Evolutionary conservation across 2,888 invertebrate genomes (phyloP).

Genomic region (Ischnura elegans): DNA sequence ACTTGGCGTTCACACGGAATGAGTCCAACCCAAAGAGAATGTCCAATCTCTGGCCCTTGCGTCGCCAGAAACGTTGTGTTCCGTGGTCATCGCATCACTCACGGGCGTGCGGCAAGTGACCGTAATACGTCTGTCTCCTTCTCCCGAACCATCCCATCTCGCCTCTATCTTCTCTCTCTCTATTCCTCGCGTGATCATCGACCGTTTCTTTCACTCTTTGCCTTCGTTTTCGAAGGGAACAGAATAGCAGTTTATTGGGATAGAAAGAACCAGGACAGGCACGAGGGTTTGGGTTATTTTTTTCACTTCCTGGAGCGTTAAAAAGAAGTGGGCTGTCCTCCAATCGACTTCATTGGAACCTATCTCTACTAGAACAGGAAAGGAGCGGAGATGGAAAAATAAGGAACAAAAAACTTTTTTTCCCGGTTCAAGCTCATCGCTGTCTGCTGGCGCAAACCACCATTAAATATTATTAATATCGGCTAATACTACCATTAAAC

Average conservation of each 20-base stretch:
- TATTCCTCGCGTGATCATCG: background rate
- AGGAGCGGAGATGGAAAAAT: background rate
- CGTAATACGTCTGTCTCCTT: background rate
- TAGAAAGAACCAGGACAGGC: background rate
- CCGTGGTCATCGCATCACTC: background rate
- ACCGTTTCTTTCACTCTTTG: background rate
- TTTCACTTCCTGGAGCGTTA: background rate
- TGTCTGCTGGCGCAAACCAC: too few relatives aligned
- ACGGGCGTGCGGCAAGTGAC: constrained; percentile 11
- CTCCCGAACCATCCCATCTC: too few relatives aligned
- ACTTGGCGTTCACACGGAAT: background rate
- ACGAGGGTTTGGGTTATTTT: background rate
- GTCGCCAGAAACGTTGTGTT: background rate
- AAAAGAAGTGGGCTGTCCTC: background rate
- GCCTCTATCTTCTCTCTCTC: background rate
- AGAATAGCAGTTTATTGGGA: background rate
- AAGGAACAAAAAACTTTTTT: background rate
- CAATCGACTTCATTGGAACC: background rate
- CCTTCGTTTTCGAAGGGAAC: background rate
- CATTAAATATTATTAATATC: too few relatives aligned
- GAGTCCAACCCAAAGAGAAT: background rate
- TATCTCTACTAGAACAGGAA: background rate
- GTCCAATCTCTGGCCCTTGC: background rate
- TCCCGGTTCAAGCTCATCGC: background rate
- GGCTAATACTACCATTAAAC: too few relatives aligned